Conservation (phyloP, 2,888 invertebrate genomes). For the Lymantria monacha region DNA sequence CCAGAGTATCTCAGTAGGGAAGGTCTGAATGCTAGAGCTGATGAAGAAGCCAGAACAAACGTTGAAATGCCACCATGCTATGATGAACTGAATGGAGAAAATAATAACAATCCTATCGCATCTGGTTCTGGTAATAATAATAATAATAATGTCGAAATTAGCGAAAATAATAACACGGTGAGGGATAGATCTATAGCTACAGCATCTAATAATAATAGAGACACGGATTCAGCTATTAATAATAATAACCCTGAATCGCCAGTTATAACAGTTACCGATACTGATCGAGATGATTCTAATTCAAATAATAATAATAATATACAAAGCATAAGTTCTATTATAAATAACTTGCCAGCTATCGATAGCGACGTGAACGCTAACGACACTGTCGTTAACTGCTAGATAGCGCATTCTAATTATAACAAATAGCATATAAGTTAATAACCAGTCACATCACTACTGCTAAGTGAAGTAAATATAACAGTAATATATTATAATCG, state of each 20-base stretch:
- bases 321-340: constrained; percentile 49
- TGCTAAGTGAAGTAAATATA: not conserved
- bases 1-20: constrained; percentile 66
- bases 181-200: constrained; percentile 26
- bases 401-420: constrained; percentile 1
- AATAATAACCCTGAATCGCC: constrained; percentile 9
- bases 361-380: constrained; percentile 71
- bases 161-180: constrained; percentile 9
- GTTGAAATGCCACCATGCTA: constrained; percentile 71
- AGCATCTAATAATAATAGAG: constrained; percentile 1
- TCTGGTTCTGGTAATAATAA: constrained; percentile 16
- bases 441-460: not conserved
- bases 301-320: constrained; percentile 24
- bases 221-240: not conserved
- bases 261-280: constrained; percentile 13
- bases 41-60: constrained; percentile 57
- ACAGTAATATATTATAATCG: no score
- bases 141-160: constrained; percentile 11
- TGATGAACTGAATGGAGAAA: constrained; percentile 51
- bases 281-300: constrained; percentile 16
- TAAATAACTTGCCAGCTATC: constrained; percentile 69
- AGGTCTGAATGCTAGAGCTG: constrained; percentile 44
- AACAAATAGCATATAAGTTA: no score
- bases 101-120: constrained; percentile 1
- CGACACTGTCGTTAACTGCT: constrained; percentile 36